Base-by-base conservation (phyloP, 2,113 vertebrate genomes). In the Odocoileus virginianus region DNA sequence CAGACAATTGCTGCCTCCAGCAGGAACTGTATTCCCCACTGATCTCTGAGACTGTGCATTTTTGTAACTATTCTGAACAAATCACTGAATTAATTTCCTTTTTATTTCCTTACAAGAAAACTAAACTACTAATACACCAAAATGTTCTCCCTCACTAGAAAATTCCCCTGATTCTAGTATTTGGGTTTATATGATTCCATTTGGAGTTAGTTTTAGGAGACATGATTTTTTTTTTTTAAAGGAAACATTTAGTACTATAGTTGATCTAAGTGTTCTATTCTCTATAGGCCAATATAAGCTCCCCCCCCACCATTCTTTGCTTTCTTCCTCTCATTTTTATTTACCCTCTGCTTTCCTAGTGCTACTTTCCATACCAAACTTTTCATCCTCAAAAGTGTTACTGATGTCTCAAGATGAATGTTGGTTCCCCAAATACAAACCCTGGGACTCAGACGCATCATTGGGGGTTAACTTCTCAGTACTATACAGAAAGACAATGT, bases 91-190 rank as follows among this genome's bases (percentile, higher is more conserved):
- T 85, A 40, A 60, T 91, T 96, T 96, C 67, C 52, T 84, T 96
- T 95, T 57, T 54, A 93, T 33, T 97, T 95, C 57, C 89, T 91
- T 87, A 81, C 12, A 76, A 97, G 91, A 81, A 95, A 96, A 97
- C 54, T 82, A 36, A 97, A 90, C 87, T 81, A 84, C 54, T 45
- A 52, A 87, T 16, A 92, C 14, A 67, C 36, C 2, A 61, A 52
- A 94, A 91, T 55, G 33, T 4, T 30, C 58, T 76, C 64, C 55
- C 61, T 92, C 60, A 57, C 43, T 86, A 54, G 55, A 81, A 54
- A 64, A 83, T 67, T 89, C 40, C 36, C 74, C n/a, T 90, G 74
- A 64, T 58, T 94, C 25, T 64, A 23, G 27, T 30, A 2, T 71
- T 81, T 13, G 13, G 36, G 33, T 52, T 92, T 91, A 21, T 67